Evolutionary conservation across 2,888 invertebrate species (phyloP).

Genomic region (Ennomos quercinarius): DNA sequence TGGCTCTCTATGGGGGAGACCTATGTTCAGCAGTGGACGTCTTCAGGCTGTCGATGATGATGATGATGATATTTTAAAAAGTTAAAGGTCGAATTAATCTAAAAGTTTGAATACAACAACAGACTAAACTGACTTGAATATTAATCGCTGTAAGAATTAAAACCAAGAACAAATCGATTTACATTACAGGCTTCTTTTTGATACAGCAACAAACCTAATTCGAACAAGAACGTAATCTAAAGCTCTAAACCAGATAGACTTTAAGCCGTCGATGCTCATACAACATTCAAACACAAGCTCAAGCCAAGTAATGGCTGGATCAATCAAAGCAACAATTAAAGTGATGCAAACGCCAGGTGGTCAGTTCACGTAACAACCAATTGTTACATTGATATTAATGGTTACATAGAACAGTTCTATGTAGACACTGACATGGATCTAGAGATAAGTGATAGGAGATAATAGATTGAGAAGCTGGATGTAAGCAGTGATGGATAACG

Average conservation of each 20-base stretch:
- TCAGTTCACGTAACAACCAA: slow-evolving; percentile 61
- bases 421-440: slow-evolving; percentile 30
- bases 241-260: slow-evolving; percentile 28
- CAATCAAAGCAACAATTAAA: slow-evolving; percentile 68
- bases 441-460: slow-evolving; percentile 27
- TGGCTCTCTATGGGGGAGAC: too few species aligned
- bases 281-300: slow-evolving; percentile 47
- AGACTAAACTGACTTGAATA: too few species aligned
- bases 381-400: slow-evolving; percentile 64
- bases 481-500: slow-evolving; percentile 9
- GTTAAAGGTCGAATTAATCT: too few species aligned
- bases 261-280: slow-evolving; percentile 33
- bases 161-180: too few species aligned
- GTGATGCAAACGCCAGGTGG: slow-evolving; percentile 70
- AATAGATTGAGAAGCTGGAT: slow-evolving; percentile 11
- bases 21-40: too few species aligned
- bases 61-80: too few species aligned
- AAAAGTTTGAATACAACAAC: too few species aligned
- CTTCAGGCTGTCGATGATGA: too few species aligned
- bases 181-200: slow-evolving; percentile 5
- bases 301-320: slow-evolving; percentile 54
- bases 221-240: slow-evolving; percentile 16
- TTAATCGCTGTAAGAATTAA: too few species aligned
- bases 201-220: slow-evolving; percentile 16
- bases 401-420: slow-evolving; percentile 20